These are phyloP conservation scores for Nephrotoma guestfalica DNA, from an alignment of 2,888 invertebrate species.

Conservation along the genomic window DNA sequence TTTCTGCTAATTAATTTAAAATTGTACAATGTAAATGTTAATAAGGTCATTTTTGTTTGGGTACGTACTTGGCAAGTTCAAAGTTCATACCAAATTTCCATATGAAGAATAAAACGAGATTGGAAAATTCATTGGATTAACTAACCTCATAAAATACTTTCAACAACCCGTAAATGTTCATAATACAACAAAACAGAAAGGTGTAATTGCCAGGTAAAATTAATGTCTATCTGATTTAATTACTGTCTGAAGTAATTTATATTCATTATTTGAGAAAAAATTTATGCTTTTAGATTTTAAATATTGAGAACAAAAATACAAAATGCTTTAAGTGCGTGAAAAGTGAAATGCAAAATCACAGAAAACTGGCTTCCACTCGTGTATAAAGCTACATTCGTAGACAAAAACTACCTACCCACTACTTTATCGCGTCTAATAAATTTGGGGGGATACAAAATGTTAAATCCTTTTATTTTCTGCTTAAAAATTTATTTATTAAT, in stretches of 20 bases:
- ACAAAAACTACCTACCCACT: neutral
- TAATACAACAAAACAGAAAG: neutral
- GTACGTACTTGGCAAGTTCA: neutral
- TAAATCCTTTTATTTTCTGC: neutral
- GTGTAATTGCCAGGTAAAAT: neutral
- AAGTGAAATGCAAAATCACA: neutral
- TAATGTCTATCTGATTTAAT: neutral
- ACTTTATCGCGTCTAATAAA: neutral
- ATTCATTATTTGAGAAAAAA: neutral
- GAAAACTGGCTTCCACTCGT: neutral
- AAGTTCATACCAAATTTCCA: neutral
- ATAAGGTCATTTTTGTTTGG: neutral
- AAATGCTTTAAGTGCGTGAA: neutral
- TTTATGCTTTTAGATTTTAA: neutral
- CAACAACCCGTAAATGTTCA: neutral
- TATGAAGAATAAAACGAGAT: neutral
- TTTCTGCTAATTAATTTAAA: neutral
- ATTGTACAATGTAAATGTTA: neutral
- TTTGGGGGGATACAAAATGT: neutral
- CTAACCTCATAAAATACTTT: neutral
- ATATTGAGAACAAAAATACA: neutral
- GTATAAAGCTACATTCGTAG: neutral
- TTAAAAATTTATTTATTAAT: neutral
- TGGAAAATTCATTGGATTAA: neutral
- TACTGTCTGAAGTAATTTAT: neutral